A percentile compares a stretch with the other conserved stretches of the same genome.
Evolutionary conservation across 2,113 vertebrate genomes (phyloP).

Genomic region (Monopterus albus): DNA sequence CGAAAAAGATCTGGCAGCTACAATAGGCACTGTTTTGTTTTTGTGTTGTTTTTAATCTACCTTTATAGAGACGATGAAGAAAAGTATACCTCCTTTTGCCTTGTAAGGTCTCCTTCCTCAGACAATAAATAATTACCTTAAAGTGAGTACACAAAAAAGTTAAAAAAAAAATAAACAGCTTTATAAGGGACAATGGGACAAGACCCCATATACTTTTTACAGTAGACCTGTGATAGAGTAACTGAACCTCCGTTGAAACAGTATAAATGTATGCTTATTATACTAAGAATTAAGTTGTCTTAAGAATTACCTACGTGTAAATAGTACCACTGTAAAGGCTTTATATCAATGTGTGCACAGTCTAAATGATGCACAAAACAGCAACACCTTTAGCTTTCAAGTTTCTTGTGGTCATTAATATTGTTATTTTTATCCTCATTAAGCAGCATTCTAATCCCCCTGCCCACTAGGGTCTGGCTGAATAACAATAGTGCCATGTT

Average conservation of each 20-base stretch:
- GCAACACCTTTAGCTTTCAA: background rate
- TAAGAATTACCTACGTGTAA: background rate
- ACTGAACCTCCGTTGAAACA: background rate
- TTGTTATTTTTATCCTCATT: constrained; percentile 11
- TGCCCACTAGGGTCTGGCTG: constrained; percentile 1
- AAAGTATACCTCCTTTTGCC: constrained; percentile 13
- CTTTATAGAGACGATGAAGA: constrained; percentile 28
- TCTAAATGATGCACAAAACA: background rate
- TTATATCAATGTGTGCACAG: background rate
- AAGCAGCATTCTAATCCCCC: constrained; percentile 9
- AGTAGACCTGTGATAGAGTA: background rate
- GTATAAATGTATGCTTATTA: too few relatives aligned
- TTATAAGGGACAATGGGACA: too few relatives aligned
- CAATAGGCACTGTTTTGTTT: too few relatives aligned
- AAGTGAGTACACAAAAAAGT: too few relatives aligned
- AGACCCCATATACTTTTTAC: background rate
- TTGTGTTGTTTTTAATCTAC: too few relatives aligned
- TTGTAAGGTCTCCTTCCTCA: too few relatives aligned
- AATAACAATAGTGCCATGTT: constrained; percentile 11
- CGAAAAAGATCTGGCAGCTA: too few relatives aligned
- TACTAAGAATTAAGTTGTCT: too few relatives aligned
- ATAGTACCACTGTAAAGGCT: background rate
- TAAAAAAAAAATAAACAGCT: too few relatives aligned
- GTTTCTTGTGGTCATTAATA: background rate
- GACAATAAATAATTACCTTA: too few relatives aligned